Evolutionary conservation across 2,797 vertebrate species (phyloP).

Genomic region (Darevskia nairensis): DNA sequence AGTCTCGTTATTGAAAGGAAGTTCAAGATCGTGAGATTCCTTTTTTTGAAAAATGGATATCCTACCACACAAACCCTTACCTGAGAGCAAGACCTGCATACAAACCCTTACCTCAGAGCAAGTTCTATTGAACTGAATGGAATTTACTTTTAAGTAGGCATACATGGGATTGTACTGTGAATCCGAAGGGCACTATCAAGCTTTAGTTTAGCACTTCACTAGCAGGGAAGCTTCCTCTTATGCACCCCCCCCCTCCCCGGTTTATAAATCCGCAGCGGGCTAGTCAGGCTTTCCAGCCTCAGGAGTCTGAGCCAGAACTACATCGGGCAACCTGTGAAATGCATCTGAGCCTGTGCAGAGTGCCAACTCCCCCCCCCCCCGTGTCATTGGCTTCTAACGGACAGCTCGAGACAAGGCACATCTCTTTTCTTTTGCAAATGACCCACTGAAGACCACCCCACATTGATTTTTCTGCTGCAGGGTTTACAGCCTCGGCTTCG

Average conservation of each 20-base stretch:
- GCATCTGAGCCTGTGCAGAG: background rate
- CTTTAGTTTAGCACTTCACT: background rate
- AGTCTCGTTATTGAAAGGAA: background rate
- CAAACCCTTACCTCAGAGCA: background rate
- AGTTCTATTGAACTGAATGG: background rate
- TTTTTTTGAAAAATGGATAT: background rate
- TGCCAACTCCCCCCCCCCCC: background rate
- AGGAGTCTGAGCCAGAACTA: background rate
- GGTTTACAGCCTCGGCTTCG: background rate
- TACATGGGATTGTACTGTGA: background rate
- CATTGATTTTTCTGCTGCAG: background rate
- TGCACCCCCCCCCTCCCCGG: background rate
- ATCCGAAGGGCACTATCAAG: background rate
- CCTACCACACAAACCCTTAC: background rate
- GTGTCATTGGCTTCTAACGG: background rate
- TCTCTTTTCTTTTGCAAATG: background rate
- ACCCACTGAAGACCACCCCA: background rate
- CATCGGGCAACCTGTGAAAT: background rate
- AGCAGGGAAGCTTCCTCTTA: background rate
- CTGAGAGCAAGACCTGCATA: background rate
- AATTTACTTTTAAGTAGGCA: background rate
- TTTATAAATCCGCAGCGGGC: background rate
- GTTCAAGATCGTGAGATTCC: background rate
- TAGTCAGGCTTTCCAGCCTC: no score
- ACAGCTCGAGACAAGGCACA: no score